Conservation (phyloP, 2,113 vertebrate species). For the Psittacara wagleri region DNA sequence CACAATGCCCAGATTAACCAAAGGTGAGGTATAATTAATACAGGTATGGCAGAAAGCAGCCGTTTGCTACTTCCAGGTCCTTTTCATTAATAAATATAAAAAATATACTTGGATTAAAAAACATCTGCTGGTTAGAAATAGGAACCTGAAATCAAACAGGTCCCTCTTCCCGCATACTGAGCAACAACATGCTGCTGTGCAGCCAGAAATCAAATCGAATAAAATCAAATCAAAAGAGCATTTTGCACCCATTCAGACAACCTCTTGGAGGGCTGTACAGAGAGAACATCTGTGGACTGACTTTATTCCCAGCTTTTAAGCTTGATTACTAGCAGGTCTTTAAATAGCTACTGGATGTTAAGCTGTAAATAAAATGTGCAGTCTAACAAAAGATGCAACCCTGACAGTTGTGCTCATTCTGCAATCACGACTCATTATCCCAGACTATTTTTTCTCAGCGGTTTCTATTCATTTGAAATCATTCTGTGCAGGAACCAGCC, state of each 20-base stretch:
- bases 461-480: not conserved
- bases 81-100: not conserved
- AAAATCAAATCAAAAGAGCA: not conserved
- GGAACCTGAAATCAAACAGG: not conserved
- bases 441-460: not conserved
- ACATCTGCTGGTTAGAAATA: not conserved
- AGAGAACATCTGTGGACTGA: slow-evolving; percentile 40
- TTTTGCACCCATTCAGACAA: slow-evolving; percentile 33
- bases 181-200: not conserved
- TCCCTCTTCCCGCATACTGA: not conserved
- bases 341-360: slow-evolving; percentile 37
- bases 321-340: slow-evolving; percentile 28
- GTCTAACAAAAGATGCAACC: slow-evolving; percentile 23
- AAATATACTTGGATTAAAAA: not conserved
- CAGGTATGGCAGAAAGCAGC: not conserved
- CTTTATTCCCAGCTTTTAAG: slow-evolving; percentile 1
- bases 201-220: slow-evolving; percentile 1
- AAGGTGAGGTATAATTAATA: not conserved
- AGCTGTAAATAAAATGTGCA: slow-evolving; percentile 32
- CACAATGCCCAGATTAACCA: not conserved
- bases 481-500: not conserved
- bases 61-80: not conserved
- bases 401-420: slow-evolving; percentile 10
- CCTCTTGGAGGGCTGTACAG: not conserved
- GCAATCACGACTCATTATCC: slow-evolving; percentile 47